Conservation (phyloP, 2,888 invertebrate genomes). For the Conus canariensis region DNA sequence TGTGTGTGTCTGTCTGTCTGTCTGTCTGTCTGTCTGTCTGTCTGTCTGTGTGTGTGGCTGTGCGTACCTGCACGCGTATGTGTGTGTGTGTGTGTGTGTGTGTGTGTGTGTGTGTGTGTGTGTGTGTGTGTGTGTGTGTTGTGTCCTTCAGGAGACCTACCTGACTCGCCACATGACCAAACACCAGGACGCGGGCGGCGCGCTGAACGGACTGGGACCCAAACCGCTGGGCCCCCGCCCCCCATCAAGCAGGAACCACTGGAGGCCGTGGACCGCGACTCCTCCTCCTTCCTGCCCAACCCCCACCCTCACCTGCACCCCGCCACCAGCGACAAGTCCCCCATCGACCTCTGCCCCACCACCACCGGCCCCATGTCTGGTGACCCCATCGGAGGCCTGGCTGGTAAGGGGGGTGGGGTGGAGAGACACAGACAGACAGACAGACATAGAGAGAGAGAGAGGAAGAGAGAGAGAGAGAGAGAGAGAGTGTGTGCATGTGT, state of each 20-base stretch:
- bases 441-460: no score
- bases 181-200: slow-evolving; percentile 81
- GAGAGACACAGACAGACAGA: neutral
- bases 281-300: slow-evolving; percentile 48
- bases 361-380: slow-evolving; percentile 29
- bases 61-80: no score
- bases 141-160: slow-evolving; percentile 88
- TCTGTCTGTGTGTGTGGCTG: no score
- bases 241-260: slow-evolving; percentile 73
- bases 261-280: slow-evolving; percentile 55
- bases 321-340: slow-evolving; percentile 32
- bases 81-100: no score
- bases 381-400: slow-evolving; percentile 4
- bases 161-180: slow-evolving; percentile 99
- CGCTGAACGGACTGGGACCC: slow-evolving; percentile 40
- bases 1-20: no score
- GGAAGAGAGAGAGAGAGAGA: no score
- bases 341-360: slow-evolving; percentile 37
- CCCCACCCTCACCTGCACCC: slow-evolving; percentile 27
- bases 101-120: no score
- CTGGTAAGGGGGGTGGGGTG: neutral
- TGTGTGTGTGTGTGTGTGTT: no score
- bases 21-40: no score
- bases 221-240: slow-evolving; percentile 55
- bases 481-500: no score